Evolutionary conservation across 2,888 invertebrate genomes (phyloP), one percentile per base, ranked within the genome.

Genomic region (Cheiracanthium punctorium): DNA sequence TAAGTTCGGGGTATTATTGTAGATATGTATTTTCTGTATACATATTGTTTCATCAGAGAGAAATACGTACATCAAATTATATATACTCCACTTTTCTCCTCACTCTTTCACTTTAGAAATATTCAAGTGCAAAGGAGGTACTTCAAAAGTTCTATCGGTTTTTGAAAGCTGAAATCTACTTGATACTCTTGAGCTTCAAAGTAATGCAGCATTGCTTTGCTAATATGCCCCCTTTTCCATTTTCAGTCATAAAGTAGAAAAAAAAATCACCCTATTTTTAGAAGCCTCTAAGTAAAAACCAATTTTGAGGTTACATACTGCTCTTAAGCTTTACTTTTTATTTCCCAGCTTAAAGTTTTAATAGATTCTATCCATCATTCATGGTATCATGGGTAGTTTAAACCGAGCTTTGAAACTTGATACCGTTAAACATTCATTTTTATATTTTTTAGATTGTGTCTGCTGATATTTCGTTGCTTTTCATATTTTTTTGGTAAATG

Each of bases 341-440:
- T 69, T 71, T 71, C 48, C 29, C 12, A 20, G 67, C 43, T 37
- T 32, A 5, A 58, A 52, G 33, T 52, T 79, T 71, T 79, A 79
- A 79, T 79, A 37, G 52, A 48, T 33, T 70, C 71, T 28, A 79
- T 79, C 71, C 71, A 79, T 79, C 79, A 79, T 71, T 75, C 71
- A 37, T 33, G 37, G 37, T 58, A 37, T 70, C 58, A 58, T 58
- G 29, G 58, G 58, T 33, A 76, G 65, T 24, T 20, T 58, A 58
- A 58, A 24, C 24, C 24, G 1, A 4, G 20, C 58, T 52, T 20
- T 33, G 30, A n/a, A 8, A 41, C 52, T 32, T 52, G 52, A 24
- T 41, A 24, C 20, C 41, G 58, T 32, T 52, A 28, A 29, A n/a
- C 33, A 29, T 8, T 32, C n/a, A n/a, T n/a, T n/a, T n/a, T n/a